Conservation (phyloP, 2,113 vertebrate genomes). For the Sigmodon hispidus region DNA sequence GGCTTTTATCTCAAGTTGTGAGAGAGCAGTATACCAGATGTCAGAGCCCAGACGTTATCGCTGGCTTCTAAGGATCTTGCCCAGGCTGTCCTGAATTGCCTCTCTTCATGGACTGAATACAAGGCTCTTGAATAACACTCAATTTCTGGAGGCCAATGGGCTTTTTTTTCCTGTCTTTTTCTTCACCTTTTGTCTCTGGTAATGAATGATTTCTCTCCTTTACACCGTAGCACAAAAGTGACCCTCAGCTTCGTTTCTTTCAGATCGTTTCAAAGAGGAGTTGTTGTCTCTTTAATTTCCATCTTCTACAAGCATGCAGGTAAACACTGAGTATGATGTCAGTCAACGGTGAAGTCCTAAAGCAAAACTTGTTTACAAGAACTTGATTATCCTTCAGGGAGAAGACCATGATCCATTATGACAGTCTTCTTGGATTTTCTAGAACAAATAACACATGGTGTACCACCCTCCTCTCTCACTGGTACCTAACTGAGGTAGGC, state of each 20-base stretch:
- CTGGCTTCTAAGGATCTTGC: constrained; percentile 59
- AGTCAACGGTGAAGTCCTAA: constrained; percentile 1
- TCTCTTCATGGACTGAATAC: constrained; percentile 19
- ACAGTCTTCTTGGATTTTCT: constrained; percentile 14
- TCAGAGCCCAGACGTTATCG: constrained; percentile 58
- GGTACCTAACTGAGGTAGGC: background rate
- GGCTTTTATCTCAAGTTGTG: constrained; percentile 64
- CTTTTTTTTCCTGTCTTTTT: background rate
- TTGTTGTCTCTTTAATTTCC: background rate
- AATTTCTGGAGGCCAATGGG: background rate
- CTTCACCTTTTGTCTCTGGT: constrained; percentile 18
- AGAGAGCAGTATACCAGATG: constrained; percentile 53
- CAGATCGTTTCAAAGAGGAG: constrained; percentile 15
- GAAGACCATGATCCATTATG: constrained; percentile 19
- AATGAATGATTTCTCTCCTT: background rate
- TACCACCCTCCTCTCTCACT: background rate
- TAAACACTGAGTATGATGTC: background rate
- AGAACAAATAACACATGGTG: background rate
- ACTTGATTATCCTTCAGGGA: background rate
- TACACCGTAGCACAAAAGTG: constrained; percentile 3
- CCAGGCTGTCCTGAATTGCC: constrained; percentile 51
- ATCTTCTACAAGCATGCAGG: constrained; percentile 1
- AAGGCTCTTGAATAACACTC: constrained; percentile 48
- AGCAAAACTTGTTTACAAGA: constrained; percentile 13
- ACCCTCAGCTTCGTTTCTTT: background rate